Percentiles rank a stretch among this genome's conserved stretches.
Conservation (phyloP, 2,797 vertebrate species). For the Enteromius radiatus region DNA sequence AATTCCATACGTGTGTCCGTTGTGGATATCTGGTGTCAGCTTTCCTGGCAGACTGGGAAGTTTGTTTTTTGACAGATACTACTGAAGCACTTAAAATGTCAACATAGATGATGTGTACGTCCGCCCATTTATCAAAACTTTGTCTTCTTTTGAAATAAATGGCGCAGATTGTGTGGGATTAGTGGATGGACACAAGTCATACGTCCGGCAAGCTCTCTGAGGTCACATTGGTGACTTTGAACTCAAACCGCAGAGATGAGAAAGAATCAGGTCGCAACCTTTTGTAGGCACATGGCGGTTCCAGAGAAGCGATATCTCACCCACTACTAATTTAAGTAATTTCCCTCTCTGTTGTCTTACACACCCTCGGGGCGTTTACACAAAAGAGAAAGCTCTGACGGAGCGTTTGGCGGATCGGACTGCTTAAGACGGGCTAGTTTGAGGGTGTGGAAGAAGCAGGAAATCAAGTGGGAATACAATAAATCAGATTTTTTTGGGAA, state of each 20-base stretch:
- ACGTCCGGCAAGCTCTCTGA: conserved; percentile 24
- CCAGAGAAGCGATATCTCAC: neutral
- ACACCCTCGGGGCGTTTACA: conserved; percentile 16
- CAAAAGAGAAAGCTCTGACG: neutral
- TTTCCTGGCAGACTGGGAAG: conserved; percentile 9
- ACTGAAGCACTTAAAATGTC: conserved; percentile 44
- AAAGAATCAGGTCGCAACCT: conserved; percentile 4
- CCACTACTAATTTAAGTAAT: neutral
- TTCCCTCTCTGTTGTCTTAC: conserved; percentile 1
- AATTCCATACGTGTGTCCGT: neutral
- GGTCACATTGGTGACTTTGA: conserved; percentile 26
- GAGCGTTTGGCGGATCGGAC: neutral
- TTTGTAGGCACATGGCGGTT: neutral
- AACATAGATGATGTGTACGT: conserved; percentile 27
- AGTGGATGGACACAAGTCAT: conserved; percentile 27
- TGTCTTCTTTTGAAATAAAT: neutral
- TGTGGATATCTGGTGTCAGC: conserved; percentile 17
- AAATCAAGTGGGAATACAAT: conserved; percentile 7
- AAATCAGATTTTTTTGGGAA: neutral
- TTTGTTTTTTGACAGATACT: conserved; percentile 24
- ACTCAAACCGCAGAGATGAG: neutral
- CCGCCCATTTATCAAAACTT: conserved; percentile 36
- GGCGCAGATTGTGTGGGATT: conserved; percentile 8
- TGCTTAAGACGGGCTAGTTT: neutral
- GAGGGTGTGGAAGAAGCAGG: neutral